A percentile compares a stretch with the other conserved stretches of the same genome.
Conservation (phyloP, 2,113 vertebrate genomes). For the Coptodon bakossiorum region DNA sequence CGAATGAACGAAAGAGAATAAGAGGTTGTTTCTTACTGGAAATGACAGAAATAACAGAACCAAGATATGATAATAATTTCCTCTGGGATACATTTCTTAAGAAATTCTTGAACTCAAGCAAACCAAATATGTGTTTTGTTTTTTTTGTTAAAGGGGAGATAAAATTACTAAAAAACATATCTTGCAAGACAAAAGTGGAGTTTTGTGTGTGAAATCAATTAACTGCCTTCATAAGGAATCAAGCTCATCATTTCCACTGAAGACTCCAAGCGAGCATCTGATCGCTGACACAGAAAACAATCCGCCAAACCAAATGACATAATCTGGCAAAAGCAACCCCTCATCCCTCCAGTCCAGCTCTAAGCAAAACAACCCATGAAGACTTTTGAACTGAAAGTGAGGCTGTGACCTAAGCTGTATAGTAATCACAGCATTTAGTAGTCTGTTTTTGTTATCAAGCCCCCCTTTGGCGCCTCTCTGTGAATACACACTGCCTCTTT, state of each 20-base stretch:
- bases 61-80: not conserved
- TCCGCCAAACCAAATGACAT: constrained; percentile 17
- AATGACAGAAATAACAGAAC: not conserved
- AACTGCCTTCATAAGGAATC: not conserved
- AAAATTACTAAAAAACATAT: not conserved
- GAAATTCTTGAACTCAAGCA: not conserved
- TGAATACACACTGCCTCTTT: constrained; percentile 64
- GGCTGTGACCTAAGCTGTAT: constrained; percentile 53
- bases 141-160: not conserved
- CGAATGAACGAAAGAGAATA: not conserved
- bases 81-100: not conserved
- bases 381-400: constrained; percentile 14
- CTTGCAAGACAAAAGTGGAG: not conserved
- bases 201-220: not conserved
- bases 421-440: constrained; percentile 65
- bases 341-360: not conserved
- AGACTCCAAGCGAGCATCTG: not conserved
- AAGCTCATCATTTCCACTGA: constrained; percentile 28
- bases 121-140: not conserved
- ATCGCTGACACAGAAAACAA: not conserved
- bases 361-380: not conserved
- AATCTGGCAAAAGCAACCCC: constrained; percentile 18
- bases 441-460: constrained; percentile 66
- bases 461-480: constrained; percentile 56
- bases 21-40: not conserved